Conservation (phyloP, 2,888 invertebrate genomes). For the Mythimna lalbum region DNA sequence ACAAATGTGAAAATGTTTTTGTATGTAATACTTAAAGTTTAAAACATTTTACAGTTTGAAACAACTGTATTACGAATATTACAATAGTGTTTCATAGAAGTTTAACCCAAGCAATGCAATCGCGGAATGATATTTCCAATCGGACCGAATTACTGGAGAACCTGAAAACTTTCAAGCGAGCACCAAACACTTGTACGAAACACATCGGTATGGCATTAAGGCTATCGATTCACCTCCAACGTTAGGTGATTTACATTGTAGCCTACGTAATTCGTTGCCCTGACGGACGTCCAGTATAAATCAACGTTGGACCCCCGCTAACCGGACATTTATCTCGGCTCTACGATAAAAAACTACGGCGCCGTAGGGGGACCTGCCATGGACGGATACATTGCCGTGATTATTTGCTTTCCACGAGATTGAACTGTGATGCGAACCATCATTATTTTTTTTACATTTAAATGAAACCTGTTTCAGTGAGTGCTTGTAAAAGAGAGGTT, state of each 20-base stretch:
- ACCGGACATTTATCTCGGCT: slow-evolving; percentile 88
- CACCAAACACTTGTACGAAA: slow-evolving; percentile 50
- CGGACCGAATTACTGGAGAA: background rate
- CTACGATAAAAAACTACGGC: slow-evolving; percentile 82
- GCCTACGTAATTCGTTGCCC: slow-evolving; percentile 87
- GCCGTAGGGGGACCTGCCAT: slow-evolving; percentile 71
- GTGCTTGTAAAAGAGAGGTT: slow-evolving; percentile 28
- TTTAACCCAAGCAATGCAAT: background rate
- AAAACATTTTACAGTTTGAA: too few relatives aligned
- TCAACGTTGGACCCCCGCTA: slow-evolving; percentile 89
- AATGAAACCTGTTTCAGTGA: slow-evolving; percentile 30
- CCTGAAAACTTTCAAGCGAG: slow-evolving; percentile 21
- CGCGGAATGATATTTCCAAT: background rate
- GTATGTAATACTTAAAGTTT: too few relatives aligned
- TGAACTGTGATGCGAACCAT: slow-evolving; percentile 58
- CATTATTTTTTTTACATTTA: slow-evolving; percentile 53
- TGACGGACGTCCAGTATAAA: slow-evolving; percentile 88
- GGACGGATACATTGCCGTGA: slow-evolving; percentile 69
- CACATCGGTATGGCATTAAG: slow-evolving; percentile 76
- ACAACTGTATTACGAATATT: background rate
- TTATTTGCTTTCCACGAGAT: slow-evolving; percentile 68
- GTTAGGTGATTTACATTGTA: slow-evolving; percentile 88
- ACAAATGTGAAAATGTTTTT: too few relatives aligned
- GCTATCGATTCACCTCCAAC: slow-evolving; percentile 80
- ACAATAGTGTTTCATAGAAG: background rate